These are phyloP conservation scores for Melanotaenia maccullochi DNA, from an alignment of 2,797 vertebrate species.

Conservation along the genomic window DNA sequence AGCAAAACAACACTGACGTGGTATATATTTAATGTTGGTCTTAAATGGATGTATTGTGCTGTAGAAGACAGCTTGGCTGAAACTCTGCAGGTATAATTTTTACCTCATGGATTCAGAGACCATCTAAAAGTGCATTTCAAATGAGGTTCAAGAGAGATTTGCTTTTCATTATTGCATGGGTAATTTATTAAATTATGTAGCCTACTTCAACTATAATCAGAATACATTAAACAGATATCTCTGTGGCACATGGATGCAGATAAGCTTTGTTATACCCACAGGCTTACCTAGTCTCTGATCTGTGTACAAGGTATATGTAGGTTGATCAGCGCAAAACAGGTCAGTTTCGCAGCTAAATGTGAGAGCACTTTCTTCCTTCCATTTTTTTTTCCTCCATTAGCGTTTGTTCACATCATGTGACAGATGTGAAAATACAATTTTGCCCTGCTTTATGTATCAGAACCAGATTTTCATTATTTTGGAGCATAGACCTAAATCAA, in stretches of 20 bases:
- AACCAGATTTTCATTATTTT: neutral
- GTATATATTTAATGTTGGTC: slow-evolving; percentile 2
- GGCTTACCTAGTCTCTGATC: slow-evolving; percentile 7
- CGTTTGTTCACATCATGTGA: neutral
- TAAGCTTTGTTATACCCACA: slow-evolving; percentile 13
- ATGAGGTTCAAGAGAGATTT: neutral
- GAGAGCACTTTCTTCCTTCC: too few species aligned
- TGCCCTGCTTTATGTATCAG: neutral
- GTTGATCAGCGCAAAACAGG: neutral
- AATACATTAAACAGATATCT: slow-evolving; percentile 18
- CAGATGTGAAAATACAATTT: neutral
- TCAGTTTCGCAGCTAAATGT: neutral
- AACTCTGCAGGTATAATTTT: slow-evolving; percentile 7
- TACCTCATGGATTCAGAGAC: slow-evolving; percentile 9
- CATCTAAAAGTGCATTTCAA: slow-evolving; percentile 6
- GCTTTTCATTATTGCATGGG: slow-evolving; percentile 1
- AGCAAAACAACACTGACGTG: neutral
- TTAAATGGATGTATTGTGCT: slow-evolving; percentile 8
- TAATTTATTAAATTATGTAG: slow-evolving; percentile 14
- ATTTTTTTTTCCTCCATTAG: neutral
- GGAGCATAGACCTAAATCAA: too few species aligned
- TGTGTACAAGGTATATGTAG: too few species aligned
- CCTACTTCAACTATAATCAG: slow-evolving; percentile 12
- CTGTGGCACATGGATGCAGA: slow-evolving; percentile 11
- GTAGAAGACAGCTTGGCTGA: neutral